A percentile compares a stretch with the other conserved stretches of the same genome.
Conservation (phyloP, 2,797 vertebrate genomes). For the Spinus olivaceus region DNA sequence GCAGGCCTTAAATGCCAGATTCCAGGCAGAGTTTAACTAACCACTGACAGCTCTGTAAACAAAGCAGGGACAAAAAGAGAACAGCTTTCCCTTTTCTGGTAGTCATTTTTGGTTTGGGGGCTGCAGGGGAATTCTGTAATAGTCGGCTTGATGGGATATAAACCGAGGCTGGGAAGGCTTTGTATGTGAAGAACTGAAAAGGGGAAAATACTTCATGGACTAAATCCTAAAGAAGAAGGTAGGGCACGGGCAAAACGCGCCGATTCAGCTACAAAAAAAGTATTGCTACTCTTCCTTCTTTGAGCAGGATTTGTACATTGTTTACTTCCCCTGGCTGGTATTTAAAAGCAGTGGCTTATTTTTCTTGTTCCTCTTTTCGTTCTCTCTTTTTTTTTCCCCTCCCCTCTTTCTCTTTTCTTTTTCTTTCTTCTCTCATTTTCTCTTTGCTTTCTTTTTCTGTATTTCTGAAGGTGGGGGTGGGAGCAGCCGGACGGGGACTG, state of each 20-base stretch:
- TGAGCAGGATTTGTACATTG: neutral
- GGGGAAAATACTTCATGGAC: slow-evolving; percentile 74
- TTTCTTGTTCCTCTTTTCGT: rapidly evolving
- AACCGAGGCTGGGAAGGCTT: slow-evolving; percentile 72
- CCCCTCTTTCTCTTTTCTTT: too few species aligned
- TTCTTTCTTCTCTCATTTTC: neutral
- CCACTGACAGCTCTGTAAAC: slow-evolving; percentile 90
- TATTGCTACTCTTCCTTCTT: slow-evolving; percentile 34
- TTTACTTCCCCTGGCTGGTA: slow-evolving; percentile 3
- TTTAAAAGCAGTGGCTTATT: slow-evolving; percentile 6
- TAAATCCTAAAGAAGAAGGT: slow-evolving; percentile 74
- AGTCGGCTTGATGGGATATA: slow-evolving; percentile 77
- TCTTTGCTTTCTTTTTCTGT: neutral
- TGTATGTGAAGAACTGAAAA: slow-evolving; percentile 74
- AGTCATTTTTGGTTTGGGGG: slow-evolving; percentile 84
- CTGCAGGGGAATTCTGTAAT: slow-evolving; percentile 80
- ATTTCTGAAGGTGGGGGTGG: neutral
- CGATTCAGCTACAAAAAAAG: slow-evolving; percentile 67
- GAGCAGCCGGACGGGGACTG: rapidly evolving
- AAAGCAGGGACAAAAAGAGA: slow-evolving; percentile 79
- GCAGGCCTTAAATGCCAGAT: slow-evolving; percentile 81
- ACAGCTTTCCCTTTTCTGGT: slow-evolving; percentile 85
- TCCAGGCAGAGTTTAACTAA: slow-evolving; percentile 82
- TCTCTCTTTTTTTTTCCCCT: rapidly evolving
- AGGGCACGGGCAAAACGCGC: slow-evolving; percentile 65